Conservation (phyloP, 2,888 invertebrate genomes). For the Epiblema foenella region DNA sequence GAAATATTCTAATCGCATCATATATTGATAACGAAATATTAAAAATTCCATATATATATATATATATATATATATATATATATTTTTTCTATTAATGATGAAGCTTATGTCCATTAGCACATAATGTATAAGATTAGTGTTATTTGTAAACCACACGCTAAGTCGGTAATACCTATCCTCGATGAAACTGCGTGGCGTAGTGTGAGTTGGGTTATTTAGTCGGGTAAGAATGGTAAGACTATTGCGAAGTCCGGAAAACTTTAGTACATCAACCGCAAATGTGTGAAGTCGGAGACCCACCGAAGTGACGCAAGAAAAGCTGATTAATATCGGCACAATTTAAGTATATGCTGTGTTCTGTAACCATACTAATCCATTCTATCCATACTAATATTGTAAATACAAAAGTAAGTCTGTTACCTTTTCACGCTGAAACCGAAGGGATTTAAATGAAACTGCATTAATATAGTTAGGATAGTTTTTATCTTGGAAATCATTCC, state of each 20-base stretch:
- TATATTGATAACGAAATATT: too few relatives aligned
- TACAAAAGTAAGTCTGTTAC: too few relatives aligned
- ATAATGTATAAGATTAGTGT: background rate
- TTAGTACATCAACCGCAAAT: constrained; percentile 29
- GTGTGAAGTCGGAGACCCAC: constrained; percentile 10
- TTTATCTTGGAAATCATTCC: too few relatives aligned
- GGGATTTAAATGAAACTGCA: too few relatives aligned
- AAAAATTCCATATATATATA: too few relatives aligned
- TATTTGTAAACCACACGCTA: constrained; percentile 4
- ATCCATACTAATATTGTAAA: too few relatives aligned
- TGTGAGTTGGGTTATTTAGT: constrained; percentile 28
- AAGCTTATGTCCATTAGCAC: background rate
- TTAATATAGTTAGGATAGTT: too few relatives aligned
- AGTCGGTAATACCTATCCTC: constrained; percentile 6
- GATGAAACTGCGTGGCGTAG: constrained; percentile 9
- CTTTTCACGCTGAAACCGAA: too few relatives aligned
- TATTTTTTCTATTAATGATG: too few relatives aligned
- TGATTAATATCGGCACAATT: background rate
- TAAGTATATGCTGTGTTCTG: background rate
- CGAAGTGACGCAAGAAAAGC: background rate
- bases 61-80: too few relatives aligned
- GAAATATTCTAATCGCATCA: too few relatives aligned
- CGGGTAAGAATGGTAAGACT: constrained; percentile 16
- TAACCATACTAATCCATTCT: too few relatives aligned
- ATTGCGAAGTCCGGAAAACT: constrained; percentile 28